phyloP scores from a whole-genome alignment of 64 coral and sea anemone genomes.

The Pocillopora damicornis region DNA sequence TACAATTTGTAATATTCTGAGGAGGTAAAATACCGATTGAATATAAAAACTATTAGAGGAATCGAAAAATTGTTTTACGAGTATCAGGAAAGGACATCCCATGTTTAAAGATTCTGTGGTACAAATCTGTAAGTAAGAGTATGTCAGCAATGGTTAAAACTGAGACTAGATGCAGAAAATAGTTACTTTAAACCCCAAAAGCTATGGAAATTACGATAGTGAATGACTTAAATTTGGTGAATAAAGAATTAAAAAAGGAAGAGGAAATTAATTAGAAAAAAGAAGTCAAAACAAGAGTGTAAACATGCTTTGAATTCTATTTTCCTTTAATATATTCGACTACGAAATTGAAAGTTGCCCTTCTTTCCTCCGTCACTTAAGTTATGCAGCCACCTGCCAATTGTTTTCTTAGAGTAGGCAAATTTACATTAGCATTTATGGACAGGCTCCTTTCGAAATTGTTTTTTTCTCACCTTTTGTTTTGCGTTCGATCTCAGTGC shows the following conservation, averaged over 20 bases:
- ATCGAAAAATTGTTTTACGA: background rate
- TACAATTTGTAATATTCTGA: background rate
- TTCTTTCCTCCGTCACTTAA: background rate
- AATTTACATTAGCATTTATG: background rate
- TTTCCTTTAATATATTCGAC: background rate
- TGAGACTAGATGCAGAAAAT: background rate
- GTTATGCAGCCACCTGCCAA: background rate
- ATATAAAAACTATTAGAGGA: background rate
- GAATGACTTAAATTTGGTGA: conserved; percentile 7
- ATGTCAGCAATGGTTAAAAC: background rate
- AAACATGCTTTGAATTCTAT: background rate
- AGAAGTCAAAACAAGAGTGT: background rate
- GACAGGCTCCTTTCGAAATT: background rate
- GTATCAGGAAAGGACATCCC: background rate
- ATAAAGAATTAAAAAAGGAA: conserved; percentile 8
- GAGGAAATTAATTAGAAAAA: background rate
- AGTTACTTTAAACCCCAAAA: background rate
- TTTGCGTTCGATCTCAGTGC: background rate
- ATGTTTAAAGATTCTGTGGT: background rate
- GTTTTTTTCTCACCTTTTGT: background rate
- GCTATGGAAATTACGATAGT: background rate
- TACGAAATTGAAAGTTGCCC: background rate
- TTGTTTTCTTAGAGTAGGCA: background rate
- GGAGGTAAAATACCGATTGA: background rate
- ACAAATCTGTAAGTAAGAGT: background rate